phyloP scores from a whole-genome alignment of 2,797 vertebrate species.

The Apogon hyalosoma region DNA sequence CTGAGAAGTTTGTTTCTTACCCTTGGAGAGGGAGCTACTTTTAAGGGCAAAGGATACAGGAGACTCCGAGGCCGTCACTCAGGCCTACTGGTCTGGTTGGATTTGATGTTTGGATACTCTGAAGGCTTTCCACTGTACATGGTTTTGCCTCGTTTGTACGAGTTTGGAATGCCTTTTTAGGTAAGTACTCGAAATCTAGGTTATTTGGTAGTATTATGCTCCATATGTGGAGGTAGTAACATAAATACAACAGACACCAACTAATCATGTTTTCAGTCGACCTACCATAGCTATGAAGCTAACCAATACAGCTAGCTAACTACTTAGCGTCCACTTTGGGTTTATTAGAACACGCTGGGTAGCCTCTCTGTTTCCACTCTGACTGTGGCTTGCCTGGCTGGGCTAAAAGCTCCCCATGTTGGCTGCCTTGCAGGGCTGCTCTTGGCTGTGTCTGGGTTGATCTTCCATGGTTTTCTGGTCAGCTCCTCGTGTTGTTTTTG shows the following conservation, averaged over 20 bases:
- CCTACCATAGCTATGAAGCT: constrained; percentile 50
- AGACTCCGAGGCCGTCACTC: constrained; percentile 90
- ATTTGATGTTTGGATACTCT: constrained; percentile 85
- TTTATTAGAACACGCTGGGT: constrained; percentile 55
- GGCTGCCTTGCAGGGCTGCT: constrained; percentile 41
- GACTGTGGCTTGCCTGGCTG: constrained; percentile 13
- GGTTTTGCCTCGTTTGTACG: constrained; percentile 65
- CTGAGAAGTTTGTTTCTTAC: constrained; percentile 85
- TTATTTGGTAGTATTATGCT: constrained; percentile 2
- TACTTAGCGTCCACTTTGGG: constrained; percentile 37
- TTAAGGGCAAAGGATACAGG: constrained; percentile 86
- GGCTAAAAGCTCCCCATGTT: constrained; percentile 6
- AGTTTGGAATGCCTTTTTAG: constrained; percentile 84
- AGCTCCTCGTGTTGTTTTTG: constrained; percentile 74
- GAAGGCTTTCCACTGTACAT: constrained; percentile 68
- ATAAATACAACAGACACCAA: constrained; percentile 38
- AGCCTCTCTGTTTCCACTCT: constrained; percentile 19
- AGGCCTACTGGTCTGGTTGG: constrained; percentile 87
- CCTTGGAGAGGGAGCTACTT: constrained; percentile 84
- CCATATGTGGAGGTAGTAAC: constrained; percentile 10
- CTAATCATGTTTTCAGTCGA: constrained; percentile 59
- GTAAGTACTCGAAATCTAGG: constrained; percentile 71
- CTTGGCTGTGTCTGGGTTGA: constrained; percentile 45
- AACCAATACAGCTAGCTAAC: constrained; percentile 64
- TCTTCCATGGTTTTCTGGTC: constrained; percentile 51